phyloP scores from a whole-genome alignment of 1,140 invertebrate genomes.

The Drosophila trapezifrons region DNA sequence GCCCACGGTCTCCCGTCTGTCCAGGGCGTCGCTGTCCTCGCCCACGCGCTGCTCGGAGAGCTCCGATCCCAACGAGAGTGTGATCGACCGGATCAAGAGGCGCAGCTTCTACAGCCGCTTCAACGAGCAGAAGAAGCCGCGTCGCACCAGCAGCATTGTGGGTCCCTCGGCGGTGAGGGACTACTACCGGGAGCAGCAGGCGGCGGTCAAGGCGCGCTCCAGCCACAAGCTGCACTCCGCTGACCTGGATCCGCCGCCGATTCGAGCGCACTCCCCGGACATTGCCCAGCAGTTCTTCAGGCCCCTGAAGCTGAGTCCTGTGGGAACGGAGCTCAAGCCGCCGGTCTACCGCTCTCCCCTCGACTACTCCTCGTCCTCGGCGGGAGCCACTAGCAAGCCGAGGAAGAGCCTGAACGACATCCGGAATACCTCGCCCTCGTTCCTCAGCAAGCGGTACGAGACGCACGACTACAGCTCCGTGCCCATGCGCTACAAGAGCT shows the following conservation, averaged over 20 bases:
- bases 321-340: slow-evolving; percentile 78
- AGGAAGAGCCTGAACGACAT: slow-evolving; percentile 82
- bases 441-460: slow-evolving; percentile 70
- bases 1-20: slow-evolving; percentile 85
- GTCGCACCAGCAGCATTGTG: slow-evolving; percentile 86
- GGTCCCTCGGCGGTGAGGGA: slow-evolving; percentile 84
- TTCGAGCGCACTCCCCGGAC: slow-evolving; percentile 69
- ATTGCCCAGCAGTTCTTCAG: slow-evolving; percentile 80
- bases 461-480: slow-evolving; percentile 64
- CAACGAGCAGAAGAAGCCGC: slow-evolving; percentile 90
- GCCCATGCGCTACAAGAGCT: slow-evolving; percentile 74
- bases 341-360: slow-evolving; percentile 73
- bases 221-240: slow-evolving; percentile 59
- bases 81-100: slow-evolving; percentile 92
- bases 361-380: slow-evolving; percentile 58
- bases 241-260: slow-evolving; percentile 33
- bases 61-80: slow-evolving; percentile 87
- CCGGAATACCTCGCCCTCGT: slow-evolving; percentile 76
- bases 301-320: slow-evolving; percentile 76
- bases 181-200: slow-evolving; percentile 80
- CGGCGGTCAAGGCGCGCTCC: slow-evolving; percentile 71
- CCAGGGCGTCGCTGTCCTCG: slow-evolving; percentile 82
- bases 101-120: slow-evolving; percentile 95
- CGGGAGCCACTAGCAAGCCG: slow-evolving; percentile 63
- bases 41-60: slow-evolving; percentile 77